phyloP scores from a whole-genome alignment of 1,140 invertebrate genomes.

The Rhopalosiphum maidis region DNA sequence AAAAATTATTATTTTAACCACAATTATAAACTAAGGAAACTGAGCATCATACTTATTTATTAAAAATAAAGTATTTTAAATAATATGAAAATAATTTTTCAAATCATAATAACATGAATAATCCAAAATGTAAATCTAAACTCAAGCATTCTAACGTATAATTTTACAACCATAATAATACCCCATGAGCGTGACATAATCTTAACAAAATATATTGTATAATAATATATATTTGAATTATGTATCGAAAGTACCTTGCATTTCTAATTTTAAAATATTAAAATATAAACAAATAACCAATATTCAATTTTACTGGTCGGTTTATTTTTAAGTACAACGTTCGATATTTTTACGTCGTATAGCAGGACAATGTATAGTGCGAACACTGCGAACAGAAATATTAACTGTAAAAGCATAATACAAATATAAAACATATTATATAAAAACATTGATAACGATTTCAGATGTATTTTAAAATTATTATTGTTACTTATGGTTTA shows the following conservation, averaged over 20 bases:
- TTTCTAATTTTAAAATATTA: not conserved
- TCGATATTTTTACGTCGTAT: not conserved
- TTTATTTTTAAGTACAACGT: not conserved
- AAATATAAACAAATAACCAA: not conserved
- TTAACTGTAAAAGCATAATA: not conserved
- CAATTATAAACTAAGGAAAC: not conserved
- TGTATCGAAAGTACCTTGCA: not conserved
- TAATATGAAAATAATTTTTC: not conserved
- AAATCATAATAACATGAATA: not conserved
- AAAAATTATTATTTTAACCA: not conserved
- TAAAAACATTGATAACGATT: not conserved
- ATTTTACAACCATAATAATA: not conserved
- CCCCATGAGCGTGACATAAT: not conserved
- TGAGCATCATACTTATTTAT: not conserved
- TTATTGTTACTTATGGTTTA: not conserved
- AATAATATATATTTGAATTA: not conserved
- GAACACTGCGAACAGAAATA: not conserved
- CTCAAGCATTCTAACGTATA: not conserved
- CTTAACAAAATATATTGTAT: not conserved
- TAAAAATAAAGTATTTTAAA: not conserved
- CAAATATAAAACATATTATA: not conserved
- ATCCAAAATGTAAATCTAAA: not conserved
- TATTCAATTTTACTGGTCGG: not conserved
- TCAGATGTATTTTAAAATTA: constrained; percentile 1
- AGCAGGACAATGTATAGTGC: not conserved